Evolutionary conservation across 2,888 invertebrate genomes (phyloP).

Genomic region (Taphrorychus bicolor): DNA sequence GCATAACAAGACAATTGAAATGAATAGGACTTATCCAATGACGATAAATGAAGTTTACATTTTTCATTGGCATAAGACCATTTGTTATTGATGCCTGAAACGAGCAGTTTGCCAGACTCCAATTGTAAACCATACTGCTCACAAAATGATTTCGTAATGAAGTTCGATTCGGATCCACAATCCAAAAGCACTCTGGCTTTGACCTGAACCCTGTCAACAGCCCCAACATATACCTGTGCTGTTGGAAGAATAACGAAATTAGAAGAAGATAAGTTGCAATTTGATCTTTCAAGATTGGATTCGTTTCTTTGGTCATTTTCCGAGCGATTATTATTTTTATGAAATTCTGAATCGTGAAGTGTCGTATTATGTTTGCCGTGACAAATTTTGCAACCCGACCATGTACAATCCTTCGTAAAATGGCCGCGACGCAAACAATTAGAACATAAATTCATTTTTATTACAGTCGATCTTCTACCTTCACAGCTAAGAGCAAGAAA

Average conservation of each 20-base stretch:
- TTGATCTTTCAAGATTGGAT: slow-evolving; percentile 2
- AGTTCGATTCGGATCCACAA: slow-evolving; percentile 34
- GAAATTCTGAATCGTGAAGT: slow-evolving; percentile 17
- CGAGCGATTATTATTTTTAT: neutral
- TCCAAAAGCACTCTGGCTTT: slow-evolving; percentile 25
- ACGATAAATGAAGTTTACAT: slow-evolving; percentile 21
- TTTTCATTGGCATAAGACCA: slow-evolving; percentile 19
- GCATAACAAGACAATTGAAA: slow-evolving; percentile 32
- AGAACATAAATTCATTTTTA: slow-evolving; percentile 16
- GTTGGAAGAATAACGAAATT: slow-evolving; percentile 2
- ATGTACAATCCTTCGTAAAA: slow-evolving; percentile 23
- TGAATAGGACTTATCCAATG: slow-evolving; percentile 7
- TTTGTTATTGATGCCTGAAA: slow-evolving; percentile 22
- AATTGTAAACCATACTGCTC: slow-evolving; percentile 20
- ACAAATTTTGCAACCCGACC: slow-evolving; percentile 29
- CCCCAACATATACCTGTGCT: neutral
- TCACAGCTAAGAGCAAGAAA: slow-evolving; percentile 21
- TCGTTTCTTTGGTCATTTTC: neutral
- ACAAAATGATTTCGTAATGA: slow-evolving; percentile 27
- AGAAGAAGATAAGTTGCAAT: slow-evolving; percentile 6
- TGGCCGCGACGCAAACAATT: slow-evolving; percentile 28
- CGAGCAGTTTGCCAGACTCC: slow-evolving; percentile 14
- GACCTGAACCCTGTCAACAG: neutral
- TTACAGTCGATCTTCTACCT: slow-evolving; percentile 13
- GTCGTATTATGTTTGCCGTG: slow-evolving; percentile 27